Percentiles rank a stretch among this genome's conserved stretches.
Evolutionary conservation across 2,888 invertebrate species (phyloP).

Genomic region (Aphrophora alni): DNA sequence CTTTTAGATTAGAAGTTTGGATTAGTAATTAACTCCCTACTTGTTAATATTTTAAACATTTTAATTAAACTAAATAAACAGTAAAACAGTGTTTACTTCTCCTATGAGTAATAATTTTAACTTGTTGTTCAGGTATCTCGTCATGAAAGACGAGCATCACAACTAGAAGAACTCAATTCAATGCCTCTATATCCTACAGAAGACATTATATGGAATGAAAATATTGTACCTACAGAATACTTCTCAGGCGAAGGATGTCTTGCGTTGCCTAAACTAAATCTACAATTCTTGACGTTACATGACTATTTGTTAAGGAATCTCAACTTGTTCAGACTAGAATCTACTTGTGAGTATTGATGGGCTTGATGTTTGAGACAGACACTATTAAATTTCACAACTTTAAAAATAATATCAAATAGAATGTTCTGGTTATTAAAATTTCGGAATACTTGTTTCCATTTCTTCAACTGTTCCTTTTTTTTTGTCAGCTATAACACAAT

Average conservation of each 20-base stretch:
- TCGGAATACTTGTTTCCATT: too few relatives aligned
- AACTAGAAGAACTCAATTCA: slow-evolving; percentile 92
- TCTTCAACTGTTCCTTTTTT: too few relatives aligned
- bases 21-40: too few relatives aligned
- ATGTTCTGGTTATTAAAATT: too few relatives aligned
- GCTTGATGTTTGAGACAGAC: neutral
- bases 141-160: slow-evolving; percentile 89
- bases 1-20: too few relatives aligned
- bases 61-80: too few relatives aligned
- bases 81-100: too few relatives aligned
- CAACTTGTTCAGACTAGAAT: slow-evolving; percentile 95
- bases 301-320: slow-evolving; percentile 98
- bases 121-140: slow-evolving; percentile 68
- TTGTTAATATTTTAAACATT: too few relatives aligned
- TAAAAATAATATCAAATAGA: neutral
- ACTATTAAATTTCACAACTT: neutral
- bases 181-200: slow-evolving; percentile 99
- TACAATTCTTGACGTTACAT: slow-evolving; percentile 97
- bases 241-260: slow-evolving; percentile 95
- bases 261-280: slow-evolving; percentile 95
- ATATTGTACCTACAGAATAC: slow-evolving; percentile 96
- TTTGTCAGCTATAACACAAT: too few relatives aligned
- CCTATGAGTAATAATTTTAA: too few relatives aligned
- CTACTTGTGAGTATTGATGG: slow-evolving; percentile 78
- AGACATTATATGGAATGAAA: slow-evolving; percentile 98